Evolutionary conservation across 2,797 vertebrate species (phyloP), one percentile per base, ranked within the genome.

Genomic region (Cyprinella venusta): DNA sequence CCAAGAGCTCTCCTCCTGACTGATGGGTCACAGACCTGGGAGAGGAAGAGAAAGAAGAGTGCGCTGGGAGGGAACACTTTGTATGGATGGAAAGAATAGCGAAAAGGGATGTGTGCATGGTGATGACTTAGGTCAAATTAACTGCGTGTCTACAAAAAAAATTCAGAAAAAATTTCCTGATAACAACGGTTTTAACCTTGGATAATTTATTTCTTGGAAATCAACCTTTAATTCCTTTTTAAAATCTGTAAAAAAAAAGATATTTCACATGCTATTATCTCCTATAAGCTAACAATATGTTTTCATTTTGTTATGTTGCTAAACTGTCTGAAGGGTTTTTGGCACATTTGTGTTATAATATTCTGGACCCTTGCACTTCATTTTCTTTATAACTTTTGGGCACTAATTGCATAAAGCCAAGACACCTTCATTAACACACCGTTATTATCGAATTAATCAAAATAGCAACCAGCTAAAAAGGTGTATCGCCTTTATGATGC

Each of bases 1-100:
- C 82, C 82, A 82, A 82, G 86, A 85, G 82, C 84, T 85, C 79
- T 87, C 76, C 59, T 84, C n/a, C 42, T 85, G 65, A 84, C 48
- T 71, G 84, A 88, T 24, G 78, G 76, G 64, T 86, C 79, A 64
- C 77, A 77, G 74, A 84, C 67, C 69, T 76, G 79, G 15, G 83
- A 50, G 52, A 79, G 65, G 77, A 71, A 82, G 50, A 63, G 78
- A 65, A 84, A 85, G 81, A 36, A 48, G 80, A 74, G 80, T 76
- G 54, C 13, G 40, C 71, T 54, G 21, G 70, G 16, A 10, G 33
- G 42, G 33, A 16, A 48, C 42, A 50, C 69, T 78, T 85, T 68
- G 24, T 75, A 54, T 33, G 61, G 78, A 59, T 48, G 8, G 24
- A 50, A 50, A 69, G 77, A 77, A 79, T 80, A 50, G 74, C 30